A percentile compares a stretch with the other conserved stretches of the same genome.
Conservation (phyloP, 1,140 invertebrate genomes). For the Dendroctonus valens region DNA sequence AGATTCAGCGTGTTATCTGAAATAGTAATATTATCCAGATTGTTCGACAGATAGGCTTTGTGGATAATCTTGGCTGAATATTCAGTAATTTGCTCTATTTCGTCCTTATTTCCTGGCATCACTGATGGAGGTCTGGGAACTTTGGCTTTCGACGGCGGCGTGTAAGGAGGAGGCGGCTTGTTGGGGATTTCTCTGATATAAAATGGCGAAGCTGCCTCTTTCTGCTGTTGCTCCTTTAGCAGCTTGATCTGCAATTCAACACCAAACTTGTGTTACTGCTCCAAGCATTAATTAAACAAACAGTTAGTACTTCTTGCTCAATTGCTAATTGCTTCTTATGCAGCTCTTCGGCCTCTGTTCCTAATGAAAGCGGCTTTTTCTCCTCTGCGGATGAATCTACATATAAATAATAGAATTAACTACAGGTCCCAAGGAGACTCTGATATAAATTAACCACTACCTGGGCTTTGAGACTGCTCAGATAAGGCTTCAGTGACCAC, state of each 20-base stretch:
- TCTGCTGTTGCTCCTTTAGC: slow-evolving; percentile 51
- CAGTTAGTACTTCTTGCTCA: slow-evolving; percentile 57
- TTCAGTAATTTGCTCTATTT: slow-evolving; percentile 53
- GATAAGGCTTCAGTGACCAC: background rate
- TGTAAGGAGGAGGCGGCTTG: slow-evolving; percentile 72
- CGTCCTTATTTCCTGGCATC: slow-evolving; percentile 52
- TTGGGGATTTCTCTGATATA: slow-evolving; percentile 67
- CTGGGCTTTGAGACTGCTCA: background rate
- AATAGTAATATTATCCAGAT: slow-evolving; percentile 49
- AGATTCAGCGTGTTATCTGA: slow-evolving; percentile 46
- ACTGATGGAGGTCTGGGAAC: slow-evolving; percentile 46
- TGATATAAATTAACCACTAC: no score
- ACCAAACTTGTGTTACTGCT: background rate
- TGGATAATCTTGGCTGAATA: slow-evolving; percentile 53
- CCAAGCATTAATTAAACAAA: background rate
- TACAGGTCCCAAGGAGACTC: no score
- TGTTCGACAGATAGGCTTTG: slow-evolving; percentile 50
- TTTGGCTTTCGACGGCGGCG: slow-evolving; percentile 53
- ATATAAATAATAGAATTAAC: background rate
- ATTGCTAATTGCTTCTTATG: slow-evolving; percentile 58
- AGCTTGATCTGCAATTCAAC: slow-evolving; percentile 31
- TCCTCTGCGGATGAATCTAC: slow-evolving; percentile 30
- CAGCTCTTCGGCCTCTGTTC: slow-evolving; percentile 48
- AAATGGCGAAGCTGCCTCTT: slow-evolving; percentile 56
- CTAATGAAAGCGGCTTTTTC: slow-evolving; percentile 28